phyloP scores from a whole-genome alignment of 2,888 invertebrate species.

The Linyphia triangularis region DNA sequence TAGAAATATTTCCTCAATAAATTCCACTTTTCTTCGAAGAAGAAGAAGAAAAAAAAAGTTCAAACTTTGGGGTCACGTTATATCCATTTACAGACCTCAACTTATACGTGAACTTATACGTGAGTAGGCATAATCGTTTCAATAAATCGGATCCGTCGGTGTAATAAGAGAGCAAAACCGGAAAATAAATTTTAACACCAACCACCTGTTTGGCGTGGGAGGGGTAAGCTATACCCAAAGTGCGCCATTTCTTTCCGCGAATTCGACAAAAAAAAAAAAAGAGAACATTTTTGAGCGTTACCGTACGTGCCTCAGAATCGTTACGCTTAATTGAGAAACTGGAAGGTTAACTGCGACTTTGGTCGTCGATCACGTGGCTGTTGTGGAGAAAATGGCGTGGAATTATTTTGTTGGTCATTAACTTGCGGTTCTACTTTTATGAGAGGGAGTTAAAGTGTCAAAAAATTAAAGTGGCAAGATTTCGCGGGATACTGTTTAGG shows the following conservation, averaged over 20 bases:
- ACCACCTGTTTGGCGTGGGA: constrained; percentile 32
- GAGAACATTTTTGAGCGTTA: neutral
- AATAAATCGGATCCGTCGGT: constrained; percentile 7
- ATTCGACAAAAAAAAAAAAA: constrained; percentile 1
- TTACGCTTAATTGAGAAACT: constrained; percentile 37
- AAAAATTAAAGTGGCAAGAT: too few species aligned
- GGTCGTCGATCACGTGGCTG: constrained; percentile 8
- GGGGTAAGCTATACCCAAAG: constrained; percentile 9
- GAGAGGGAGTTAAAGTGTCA: too few species aligned
- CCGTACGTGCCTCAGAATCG: constrained; percentile 37
- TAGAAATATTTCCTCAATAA: neutral
- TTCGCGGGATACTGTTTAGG: too few species aligned
- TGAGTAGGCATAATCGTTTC: constrained; percentile 9
- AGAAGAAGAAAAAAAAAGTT: too few species aligned
- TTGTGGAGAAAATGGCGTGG: neutral
- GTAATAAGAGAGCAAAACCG: neutral
- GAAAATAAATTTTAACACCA: constrained; percentile 24
- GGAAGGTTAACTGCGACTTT: constrained; percentile 7
- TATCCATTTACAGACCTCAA: constrained; percentile 11
- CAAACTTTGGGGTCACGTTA: constrained; percentile 4
- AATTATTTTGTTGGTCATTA: too few species aligned
- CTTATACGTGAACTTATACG: neutral
- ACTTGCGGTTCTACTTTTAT: too few species aligned
- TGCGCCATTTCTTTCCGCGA: constrained; percentile 12
- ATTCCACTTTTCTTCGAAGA: too few species aligned